phyloP scores from a whole-genome alignment of 2,797 vertebrate species.

The Merluccius polli region DNA sequence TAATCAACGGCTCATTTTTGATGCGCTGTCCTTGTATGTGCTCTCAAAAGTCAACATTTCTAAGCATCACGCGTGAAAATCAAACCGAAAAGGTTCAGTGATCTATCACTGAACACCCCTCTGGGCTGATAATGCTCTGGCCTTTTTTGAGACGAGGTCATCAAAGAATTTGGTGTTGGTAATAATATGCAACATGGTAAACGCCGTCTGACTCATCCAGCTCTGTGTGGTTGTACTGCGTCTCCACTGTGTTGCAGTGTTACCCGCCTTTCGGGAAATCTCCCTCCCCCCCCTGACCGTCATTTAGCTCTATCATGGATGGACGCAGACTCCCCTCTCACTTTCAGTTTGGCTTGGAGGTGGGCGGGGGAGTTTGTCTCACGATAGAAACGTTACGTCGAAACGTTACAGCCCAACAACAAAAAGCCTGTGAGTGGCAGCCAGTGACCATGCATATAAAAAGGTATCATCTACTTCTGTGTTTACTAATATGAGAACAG shows the following conservation, averaged over 20 bases:
- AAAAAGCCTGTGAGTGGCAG: conserved; percentile 16
- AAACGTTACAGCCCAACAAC: conserved; percentile 18
- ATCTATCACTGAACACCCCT: no score
- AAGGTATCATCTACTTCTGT: conserved; percentile 29
- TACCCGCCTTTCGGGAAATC: conserved; percentile 53
- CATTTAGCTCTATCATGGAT: conserved; percentile 38
- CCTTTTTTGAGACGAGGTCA: conserved; percentile 30
- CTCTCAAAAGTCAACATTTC: conserved; percentile 13
- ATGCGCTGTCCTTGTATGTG: conserved; percentile 19
- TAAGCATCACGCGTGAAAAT: neutral
- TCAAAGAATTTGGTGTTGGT: conserved; percentile 19
- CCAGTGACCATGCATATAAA: conserved; percentile 33
- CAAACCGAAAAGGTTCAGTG: neutral
- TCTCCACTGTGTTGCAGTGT: conserved; percentile 22
- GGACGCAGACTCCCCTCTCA: conserved; percentile 17
- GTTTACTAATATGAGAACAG: conserved; percentile 27
- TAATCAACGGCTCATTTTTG: conserved; percentile 39
- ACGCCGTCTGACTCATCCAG: conserved; percentile 37
- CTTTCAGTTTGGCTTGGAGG: conserved; percentile 35
- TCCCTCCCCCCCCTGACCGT: conserved; percentile 32
- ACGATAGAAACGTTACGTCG: conserved; percentile 16
- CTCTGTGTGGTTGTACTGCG: conserved; percentile 46
- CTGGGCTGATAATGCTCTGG: conserved; percentile 12
- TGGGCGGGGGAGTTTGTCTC: conserved; percentile 36
- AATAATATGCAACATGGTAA: conserved; percentile 31